phyloP scores from a whole-genome alignment of 2,888 invertebrate genomes.

The Nomada flava region DNA sequence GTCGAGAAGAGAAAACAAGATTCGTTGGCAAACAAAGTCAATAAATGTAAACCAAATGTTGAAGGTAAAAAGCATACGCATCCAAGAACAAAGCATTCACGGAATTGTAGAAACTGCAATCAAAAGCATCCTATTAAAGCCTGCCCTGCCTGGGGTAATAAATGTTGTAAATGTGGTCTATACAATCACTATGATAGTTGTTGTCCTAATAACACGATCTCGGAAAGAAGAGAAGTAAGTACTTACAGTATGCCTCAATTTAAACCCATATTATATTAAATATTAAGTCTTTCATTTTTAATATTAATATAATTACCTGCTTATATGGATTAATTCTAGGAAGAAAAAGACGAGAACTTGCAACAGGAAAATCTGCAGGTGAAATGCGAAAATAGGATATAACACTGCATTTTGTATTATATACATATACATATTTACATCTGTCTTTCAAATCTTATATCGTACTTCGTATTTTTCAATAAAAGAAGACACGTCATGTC shows the following conservation, averaged over 20 bases:
- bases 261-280: neutral
- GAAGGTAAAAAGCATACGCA: neutral
- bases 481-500: neutral
- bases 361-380: neutral
- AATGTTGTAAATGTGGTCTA: constrained; percentile 64
- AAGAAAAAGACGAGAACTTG: neutral
- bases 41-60: neutral
- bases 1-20: neutral
- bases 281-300: neutral
- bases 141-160: constrained; percentile 65
- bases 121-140: constrained; percentile 38
- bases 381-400: neutral
- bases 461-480: neutral
- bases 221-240: neutral
- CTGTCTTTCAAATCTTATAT: neutral
- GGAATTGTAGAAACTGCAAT: constrained; percentile 53
- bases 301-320: constrained; percentile 1
- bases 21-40: neutral
- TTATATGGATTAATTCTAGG: constrained; percentile 5
- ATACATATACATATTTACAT: neutral
- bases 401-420: neutral
- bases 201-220: neutral
- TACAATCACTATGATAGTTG: constrained; percentile 51
- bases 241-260: neutral
- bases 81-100: neutral